Evolutionary conservation across 2,797 vertebrate species (phyloP).

Genomic region (Syndactyla subalaris): DNA sequence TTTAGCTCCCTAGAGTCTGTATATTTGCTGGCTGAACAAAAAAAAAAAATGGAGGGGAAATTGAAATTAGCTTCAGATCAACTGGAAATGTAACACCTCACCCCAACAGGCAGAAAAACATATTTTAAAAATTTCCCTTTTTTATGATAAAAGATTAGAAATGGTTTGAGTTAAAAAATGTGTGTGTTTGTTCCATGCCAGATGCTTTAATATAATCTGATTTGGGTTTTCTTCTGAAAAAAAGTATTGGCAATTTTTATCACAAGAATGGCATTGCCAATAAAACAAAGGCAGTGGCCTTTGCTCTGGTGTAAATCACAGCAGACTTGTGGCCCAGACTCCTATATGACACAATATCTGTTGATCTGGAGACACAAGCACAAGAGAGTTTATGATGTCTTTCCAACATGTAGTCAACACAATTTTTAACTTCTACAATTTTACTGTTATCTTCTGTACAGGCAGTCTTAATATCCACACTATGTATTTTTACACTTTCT

Average conservation of each 20-base stretch:
- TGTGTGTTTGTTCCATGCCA: background rate
- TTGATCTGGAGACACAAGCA: background rate
- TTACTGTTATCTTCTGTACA: background rate
- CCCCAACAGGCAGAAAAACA: fast-evolving
- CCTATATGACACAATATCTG: background rate
- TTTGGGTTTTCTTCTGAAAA: background rate
- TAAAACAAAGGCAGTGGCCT: background rate
- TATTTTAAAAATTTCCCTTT: fast-evolving
- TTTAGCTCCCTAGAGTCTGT: background rate
- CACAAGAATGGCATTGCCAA: background rate
- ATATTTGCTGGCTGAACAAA: background rate
- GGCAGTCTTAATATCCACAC: background rate
- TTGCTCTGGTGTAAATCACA: background rate
- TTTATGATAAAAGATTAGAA: background rate
- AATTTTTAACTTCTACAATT: background rate
- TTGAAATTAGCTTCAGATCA: fast-evolving
- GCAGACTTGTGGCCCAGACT: background rate
- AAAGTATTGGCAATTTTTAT: background rate
- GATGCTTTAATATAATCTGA: background rate
- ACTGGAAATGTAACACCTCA: background rate
- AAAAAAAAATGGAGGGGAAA: background rate
- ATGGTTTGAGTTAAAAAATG: background rate
- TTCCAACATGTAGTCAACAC: background rate
- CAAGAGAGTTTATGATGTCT: background rate
- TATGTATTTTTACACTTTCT: background rate